Conservation (phyloP, 2,888 invertebrate species). For the Dilophus febrilis region DNA sequence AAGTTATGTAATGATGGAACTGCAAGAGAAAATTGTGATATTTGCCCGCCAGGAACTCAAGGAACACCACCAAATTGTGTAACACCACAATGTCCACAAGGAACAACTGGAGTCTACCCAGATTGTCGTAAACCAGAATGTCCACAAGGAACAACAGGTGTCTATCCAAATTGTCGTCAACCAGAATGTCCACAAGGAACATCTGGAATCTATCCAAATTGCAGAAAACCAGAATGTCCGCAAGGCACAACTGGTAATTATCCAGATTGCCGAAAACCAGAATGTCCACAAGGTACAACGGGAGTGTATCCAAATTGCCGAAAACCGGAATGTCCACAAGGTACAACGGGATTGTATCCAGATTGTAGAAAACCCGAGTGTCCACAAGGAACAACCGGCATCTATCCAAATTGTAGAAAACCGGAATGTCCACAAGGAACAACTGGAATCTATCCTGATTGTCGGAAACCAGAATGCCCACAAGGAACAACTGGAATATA, state of each 20-base stretch:
- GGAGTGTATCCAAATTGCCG: conserved; percentile 1
- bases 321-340: conserved; percentile 1
- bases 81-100: not conserved
- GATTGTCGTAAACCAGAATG: not conserved
- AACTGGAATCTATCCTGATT: not conserved
- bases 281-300: not conserved
- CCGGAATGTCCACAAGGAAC: conserved; percentile 3
- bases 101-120: not conserved
- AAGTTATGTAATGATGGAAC: conserved; percentile 4
- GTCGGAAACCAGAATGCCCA: conserved; percentile 1
- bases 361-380: not conserved
- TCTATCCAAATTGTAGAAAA: conserved; percentile 2
- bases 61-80: not conserved
- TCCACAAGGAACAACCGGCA: conserved; percentile 1
- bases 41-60: not conserved
- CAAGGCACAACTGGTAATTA: not conserved
- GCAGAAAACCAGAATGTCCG: conserved; percentile 2
- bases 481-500: not conserved
- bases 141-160: not conserved
- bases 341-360: conserved; percentile 2
- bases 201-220: conserved; percentile 1
- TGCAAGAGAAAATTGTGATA: conserved; percentile 3
- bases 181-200: conserved; percentile 1
- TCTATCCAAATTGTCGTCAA: not conserved
- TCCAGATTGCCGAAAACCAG: not conserved